Conservation (phyloP, 2,797 vertebrate species). For the Emys orbicularis region DNA sequence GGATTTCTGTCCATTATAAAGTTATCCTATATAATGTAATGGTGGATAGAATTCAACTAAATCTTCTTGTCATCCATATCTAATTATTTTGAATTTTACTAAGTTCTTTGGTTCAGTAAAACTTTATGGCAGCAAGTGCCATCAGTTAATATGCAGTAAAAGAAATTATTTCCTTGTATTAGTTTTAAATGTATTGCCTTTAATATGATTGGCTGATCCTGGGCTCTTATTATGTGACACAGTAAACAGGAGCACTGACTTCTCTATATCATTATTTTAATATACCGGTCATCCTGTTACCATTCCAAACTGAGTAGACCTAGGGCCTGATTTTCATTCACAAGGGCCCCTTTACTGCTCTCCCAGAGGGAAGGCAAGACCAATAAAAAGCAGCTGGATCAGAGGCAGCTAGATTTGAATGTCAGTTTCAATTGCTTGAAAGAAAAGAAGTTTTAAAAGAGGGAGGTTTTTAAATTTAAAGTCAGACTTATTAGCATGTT, state of each 20-base stretch:
- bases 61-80: background rate
- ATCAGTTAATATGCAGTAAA: background rate
- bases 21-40: background rate
- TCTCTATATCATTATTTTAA: background rate
- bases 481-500: background rate
- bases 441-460: background rate
- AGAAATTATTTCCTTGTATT: background rate
- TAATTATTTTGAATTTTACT: background rate
- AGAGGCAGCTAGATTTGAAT: background rate
- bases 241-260: background rate
- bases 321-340: background rate
- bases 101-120: background rate
- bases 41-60: background rate
- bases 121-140: background rate
- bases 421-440: background rate
- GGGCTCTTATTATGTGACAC: background rate
- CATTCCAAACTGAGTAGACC: accelerated
- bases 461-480: background rate
- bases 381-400: background rate
- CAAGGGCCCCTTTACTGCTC: background rate
- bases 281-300: background rate
- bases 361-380: background rate
- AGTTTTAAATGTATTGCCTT: background rate
- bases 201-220: background rate
- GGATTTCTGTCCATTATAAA: background rate